Evolutionary conservation across 2,113 vertebrate species (phyloP).

Genomic region (Tenebrosternarchus preto): DNA sequence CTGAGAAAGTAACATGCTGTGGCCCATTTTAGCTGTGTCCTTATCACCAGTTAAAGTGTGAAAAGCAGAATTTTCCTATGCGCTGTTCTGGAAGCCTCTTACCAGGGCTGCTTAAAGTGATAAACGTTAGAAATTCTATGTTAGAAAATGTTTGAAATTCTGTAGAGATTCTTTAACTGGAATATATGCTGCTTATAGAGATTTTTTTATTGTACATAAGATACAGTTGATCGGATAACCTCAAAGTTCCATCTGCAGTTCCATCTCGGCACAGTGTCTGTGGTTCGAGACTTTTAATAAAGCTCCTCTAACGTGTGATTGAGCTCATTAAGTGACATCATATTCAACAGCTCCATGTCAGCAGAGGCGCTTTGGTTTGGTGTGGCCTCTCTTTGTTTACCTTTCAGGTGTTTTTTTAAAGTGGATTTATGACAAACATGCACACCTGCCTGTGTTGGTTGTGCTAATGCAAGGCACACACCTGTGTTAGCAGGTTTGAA

Average conservation of each 20-base stretch:
- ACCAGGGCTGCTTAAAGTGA: not conserved
- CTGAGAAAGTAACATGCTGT: not conserved
- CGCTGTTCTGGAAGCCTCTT: not conserved
- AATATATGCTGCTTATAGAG: too few species aligned
- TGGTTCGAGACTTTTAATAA: too few species aligned
- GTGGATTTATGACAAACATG: constrained; percentile 20
- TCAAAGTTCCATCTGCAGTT: too few species aligned
- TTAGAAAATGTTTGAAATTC: too few species aligned
- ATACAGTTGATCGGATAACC: too few species aligned
- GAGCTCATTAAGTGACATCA: not conserved
- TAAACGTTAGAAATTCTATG: not conserved
- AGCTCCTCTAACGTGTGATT: too few species aligned
- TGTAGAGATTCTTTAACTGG: too few species aligned
- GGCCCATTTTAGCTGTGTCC: not conserved
- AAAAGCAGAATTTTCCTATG: not conserved
- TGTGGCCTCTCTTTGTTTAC: constrained; percentile 31
- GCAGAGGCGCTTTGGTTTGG: not conserved
- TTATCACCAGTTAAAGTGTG: not conserved
- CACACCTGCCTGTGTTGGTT: not conserved
- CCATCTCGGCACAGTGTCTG: too few species aligned
- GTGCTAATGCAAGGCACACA: not conserved
- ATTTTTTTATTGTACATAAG: too few species aligned
- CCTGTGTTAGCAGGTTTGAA: too few species aligned
- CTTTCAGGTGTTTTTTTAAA: not conserved
- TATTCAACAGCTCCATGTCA: not conserved